A percentile compares a stretch with the other conserved stretches of the same genome.
Evolutionary conservation across 2,797 vertebrate species (phyloP).

Genomic region (Rhabdophis nuchalis): DNA sequence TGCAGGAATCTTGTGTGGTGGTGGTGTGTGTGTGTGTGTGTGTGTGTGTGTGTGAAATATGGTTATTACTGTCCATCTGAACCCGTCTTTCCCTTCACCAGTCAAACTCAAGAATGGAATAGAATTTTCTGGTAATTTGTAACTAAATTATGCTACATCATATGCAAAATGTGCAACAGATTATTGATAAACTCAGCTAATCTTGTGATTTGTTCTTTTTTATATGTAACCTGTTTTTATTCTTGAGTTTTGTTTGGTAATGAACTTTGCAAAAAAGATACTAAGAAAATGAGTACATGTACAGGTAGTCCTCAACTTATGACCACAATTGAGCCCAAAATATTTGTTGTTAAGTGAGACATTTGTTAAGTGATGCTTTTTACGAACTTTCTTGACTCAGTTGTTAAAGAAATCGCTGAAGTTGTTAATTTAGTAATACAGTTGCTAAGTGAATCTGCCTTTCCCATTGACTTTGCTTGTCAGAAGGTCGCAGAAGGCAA

Average conservation of each 20-base stretch:
- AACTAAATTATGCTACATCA: not conserved
- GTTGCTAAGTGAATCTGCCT: too few relatives aligned
- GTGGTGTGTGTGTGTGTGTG: too few relatives aligned
- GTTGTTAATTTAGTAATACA: too few relatives aligned
- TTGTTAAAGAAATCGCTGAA: too few relatives aligned
- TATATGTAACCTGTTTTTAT: not conserved
- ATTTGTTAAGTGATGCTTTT: too few relatives aligned
- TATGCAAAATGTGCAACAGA: not conserved
- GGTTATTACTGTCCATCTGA: not conserved
- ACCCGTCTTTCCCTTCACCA: not conserved
- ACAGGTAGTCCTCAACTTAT: too few relatives aligned
- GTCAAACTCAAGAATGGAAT: not conserved
- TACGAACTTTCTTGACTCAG: too few relatives aligned
- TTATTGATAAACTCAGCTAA: not conserved
- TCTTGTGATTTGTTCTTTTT: not conserved
- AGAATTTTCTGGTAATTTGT: not conserved
- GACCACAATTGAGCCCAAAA: too few relatives aligned
- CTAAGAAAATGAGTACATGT: not conserved
- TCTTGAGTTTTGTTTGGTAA: not conserved
- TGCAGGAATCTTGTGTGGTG: not conserved
- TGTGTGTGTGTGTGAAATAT: not conserved
- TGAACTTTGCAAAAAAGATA: not conserved
- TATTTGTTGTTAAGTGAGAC: too few relatives aligned
- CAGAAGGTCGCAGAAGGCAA: too few relatives aligned
- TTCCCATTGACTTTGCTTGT: too few relatives aligned